Evolutionary conservation across 2,113 vertebrate species (phyloP), one percentile per base, ranked within the genome.

Genomic region (Saccopteryx bilineata): DNA sequence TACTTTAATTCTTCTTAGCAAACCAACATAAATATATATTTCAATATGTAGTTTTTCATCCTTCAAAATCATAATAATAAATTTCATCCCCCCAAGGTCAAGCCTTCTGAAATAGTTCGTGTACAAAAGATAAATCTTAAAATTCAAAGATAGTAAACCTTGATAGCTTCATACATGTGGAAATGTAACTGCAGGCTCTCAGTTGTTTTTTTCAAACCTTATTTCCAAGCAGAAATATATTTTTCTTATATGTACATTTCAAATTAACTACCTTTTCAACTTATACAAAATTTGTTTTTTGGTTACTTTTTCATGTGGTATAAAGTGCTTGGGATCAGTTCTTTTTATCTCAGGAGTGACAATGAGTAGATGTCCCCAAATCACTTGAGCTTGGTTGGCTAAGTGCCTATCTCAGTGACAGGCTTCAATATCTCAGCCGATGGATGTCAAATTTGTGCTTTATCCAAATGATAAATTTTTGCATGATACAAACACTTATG

Each of bases 61-160:
- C 68, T 69, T 69, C 17, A 21, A 69, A 69, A 24, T 33, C 33
- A 33, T 69, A 69, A 69, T 63, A 63, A 19, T 93, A 94, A 94
- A 96, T 93, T 84, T 95, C 50, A 94, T 63, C 66, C 66, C 65
- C 76, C 54, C 60, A 90, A 87, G 93, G 39, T 50, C 28, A 31
- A 96, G 58, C 56, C 61, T 83, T 11, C 58, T 84, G 39, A 39
- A 39, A 39, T 3, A 39, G 39, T 39, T 39, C 39, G 39, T 39
- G 39, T 39, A 39, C 24, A 4, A 61, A 72, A 71, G 63, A 90
- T 85, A 90, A 94, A 95, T 82, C 87, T 88, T 97, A 92, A 94
- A 78, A 93, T 89, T 94, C 69, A 90, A 89, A 90, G 26, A 93
- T 76, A 48, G 92, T 80, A 76, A 93, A 96, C 94, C 82, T 90